A percentile compares a stretch with the other conserved stretches of the same genome.
Evolutionary conservation across 2,113 vertebrate genomes (phyloP).

Genomic region (Apodemus speciosus): DNA sequence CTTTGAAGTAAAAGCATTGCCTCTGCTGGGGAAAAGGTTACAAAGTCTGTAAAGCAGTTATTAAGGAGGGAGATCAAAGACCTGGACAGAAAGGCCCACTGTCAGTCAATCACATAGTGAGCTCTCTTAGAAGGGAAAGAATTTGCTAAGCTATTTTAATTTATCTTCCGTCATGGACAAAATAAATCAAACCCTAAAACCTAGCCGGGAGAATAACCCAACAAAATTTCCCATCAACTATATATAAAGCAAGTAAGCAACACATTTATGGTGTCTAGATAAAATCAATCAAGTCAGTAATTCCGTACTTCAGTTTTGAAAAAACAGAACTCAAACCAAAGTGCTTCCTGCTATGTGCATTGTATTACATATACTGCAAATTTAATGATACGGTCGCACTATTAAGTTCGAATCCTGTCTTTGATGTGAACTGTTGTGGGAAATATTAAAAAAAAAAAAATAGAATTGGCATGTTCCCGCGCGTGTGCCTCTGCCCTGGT

Average conservation of each 20-base stretch:
- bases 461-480: no score
- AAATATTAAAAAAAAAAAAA: no score
- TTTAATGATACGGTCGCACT: not conserved
- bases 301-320: not conserved
- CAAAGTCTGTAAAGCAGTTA: not conserved
- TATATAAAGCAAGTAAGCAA: not conserved
- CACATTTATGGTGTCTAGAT: not conserved
- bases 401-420: not conserved
- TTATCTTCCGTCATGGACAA: not conserved
- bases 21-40: not conserved
- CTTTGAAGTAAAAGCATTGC: conserved; percentile 32
- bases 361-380: not conserved
- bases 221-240: not conserved
- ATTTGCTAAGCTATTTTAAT: not conserved
- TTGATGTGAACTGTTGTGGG: not conserved
- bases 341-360: not conserved
- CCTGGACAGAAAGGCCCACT: not conserved
- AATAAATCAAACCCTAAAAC: not conserved
- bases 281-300: conserved; percentile 16
- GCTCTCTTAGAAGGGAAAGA: not conserved
- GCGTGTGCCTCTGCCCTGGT: no score
- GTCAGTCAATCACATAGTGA: not conserved
- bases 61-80: not conserved
- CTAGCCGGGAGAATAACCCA: not conserved
- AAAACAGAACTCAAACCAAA: not conserved